Evolutionary conservation across 2,113 vertebrate species (phyloP).

Genomic region (Aspidoscelis tigris): DNA sequence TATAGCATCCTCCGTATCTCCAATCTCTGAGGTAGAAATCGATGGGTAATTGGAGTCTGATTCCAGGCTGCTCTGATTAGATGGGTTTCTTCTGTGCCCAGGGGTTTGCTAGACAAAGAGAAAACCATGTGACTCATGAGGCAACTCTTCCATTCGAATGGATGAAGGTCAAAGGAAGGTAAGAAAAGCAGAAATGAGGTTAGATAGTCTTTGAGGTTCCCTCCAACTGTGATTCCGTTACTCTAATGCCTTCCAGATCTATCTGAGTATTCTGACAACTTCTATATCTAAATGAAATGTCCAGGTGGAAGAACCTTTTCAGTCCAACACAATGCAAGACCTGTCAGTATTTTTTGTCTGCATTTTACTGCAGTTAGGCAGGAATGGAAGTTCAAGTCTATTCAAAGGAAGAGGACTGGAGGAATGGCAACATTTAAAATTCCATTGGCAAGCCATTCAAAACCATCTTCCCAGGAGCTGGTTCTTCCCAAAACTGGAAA

Average conservation of each 20-base stretch:
- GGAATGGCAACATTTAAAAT: too few relatives aligned
- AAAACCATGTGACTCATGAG: neutral
- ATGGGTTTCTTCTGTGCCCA: slow-evolving; percentile 87
- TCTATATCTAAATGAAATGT: neutral
- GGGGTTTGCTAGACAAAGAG: slow-evolving; percentile 72
- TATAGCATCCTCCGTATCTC: slow-evolving; percentile 89
- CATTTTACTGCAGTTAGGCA: too few relatives aligned
- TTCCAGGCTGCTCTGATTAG: slow-evolving; percentile 92
- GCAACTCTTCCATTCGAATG: neutral
- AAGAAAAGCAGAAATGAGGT: neutral
- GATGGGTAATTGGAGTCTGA: slow-evolving; percentile 94
- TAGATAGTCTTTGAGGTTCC: too few relatives aligned
- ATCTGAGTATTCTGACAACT: neutral
- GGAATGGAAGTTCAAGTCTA: too few relatives aligned
- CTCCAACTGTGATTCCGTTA: too few relatives aligned
- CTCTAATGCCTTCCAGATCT: neutral
- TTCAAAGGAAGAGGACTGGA: too few relatives aligned
- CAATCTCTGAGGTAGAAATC: slow-evolving; percentile 87
- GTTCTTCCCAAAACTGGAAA: too few relatives aligned
- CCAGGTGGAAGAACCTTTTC: too few relatives aligned
- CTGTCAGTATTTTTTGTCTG: too few relatives aligned
- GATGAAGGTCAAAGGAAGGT: neutral
- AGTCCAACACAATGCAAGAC: too few relatives aligned
- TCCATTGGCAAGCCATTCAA: too few relatives aligned
- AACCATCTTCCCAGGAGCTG: too few relatives aligned